These are phyloP conservation scores for Arothron firmamentum DNA, from an alignment of 2,113 vertebrate genomes.

Conservation along the genomic window DNA sequence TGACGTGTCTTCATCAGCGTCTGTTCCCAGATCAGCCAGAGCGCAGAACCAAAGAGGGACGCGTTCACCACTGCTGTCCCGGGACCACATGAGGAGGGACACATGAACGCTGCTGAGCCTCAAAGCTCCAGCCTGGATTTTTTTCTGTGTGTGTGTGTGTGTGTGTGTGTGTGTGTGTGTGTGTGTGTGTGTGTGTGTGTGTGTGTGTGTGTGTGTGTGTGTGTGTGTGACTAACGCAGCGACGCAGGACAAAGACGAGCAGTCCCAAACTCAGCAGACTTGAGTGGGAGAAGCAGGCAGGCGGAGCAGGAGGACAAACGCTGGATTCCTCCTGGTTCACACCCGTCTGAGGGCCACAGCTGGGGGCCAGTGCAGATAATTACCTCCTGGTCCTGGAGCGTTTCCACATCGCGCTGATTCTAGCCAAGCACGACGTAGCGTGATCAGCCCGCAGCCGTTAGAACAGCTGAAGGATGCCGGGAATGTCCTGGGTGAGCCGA, in stretches of 20 bases:
- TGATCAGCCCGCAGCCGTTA: constrained; percentile 21
- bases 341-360: background rate
- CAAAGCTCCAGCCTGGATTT: too few species aligned
- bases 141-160: too few species aligned
- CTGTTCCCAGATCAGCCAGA: too few species aligned
- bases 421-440: constrained; percentile 10
- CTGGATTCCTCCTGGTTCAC: too few species aligned
- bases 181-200: constrained; percentile 2
- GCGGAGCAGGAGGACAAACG: too few species aligned
- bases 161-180: background rate
- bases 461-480: constrained; percentile 1
- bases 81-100: too few species aligned
- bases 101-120: too few species aligned
- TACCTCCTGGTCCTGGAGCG: constrained; percentile 24
- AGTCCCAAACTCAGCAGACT: constrained; percentile 13
- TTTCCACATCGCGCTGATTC: constrained; percentile 20
- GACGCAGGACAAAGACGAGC: constrained; percentile 9
- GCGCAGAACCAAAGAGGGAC: too few species aligned
- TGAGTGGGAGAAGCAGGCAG: background rate
- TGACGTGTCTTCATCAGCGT: too few species aligned
- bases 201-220: background rate
- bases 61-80: too few species aligned
- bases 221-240: background rate
- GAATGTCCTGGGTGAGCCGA: too few species aligned
- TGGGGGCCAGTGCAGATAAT: constrained; percentile 22